A percentile compares a stretch with the other conserved stretches of the same genome.
phyloP scores from a whole-genome alignment of 2,797 vertebrate species.

The Enteromius unitaeniatus region DNA sequence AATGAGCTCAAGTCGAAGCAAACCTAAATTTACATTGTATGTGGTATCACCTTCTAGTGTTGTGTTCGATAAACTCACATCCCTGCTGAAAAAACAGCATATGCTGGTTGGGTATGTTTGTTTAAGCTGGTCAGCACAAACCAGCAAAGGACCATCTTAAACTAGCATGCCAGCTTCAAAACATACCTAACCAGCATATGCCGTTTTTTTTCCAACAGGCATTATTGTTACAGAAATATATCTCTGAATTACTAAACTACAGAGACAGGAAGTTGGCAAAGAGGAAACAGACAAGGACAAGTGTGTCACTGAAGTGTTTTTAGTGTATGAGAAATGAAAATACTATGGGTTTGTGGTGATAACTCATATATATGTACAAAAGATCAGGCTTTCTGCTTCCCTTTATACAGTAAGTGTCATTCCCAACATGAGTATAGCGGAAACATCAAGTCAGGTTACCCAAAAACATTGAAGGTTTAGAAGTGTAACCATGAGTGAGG shows the following conservation, averaged over 20 bases:
- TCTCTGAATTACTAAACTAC: neutral
- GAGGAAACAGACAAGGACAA: conserved; percentile 34
- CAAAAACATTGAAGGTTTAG: neutral
- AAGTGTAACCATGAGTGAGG: neutral
- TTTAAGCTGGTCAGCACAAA: too few species aligned
- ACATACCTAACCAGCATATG: too few species aligned
- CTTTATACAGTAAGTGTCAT: neutral
- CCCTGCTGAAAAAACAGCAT: too few species aligned
- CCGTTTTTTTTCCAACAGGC: too few species aligned
- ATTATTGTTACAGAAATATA: conserved; percentile 11
- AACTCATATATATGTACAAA: neutral
- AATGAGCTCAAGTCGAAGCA: neutral
- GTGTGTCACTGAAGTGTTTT: neutral
- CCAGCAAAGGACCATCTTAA: too few species aligned
- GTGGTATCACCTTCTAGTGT: neutral
- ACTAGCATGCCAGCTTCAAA: too few species aligned
- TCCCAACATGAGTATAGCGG: neutral
- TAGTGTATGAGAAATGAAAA: neutral
- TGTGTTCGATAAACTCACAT: neutral
- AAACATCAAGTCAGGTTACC: neutral
- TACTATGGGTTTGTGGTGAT: neutral
- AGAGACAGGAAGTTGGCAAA: conserved; percentile 18
- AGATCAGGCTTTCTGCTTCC: neutral
- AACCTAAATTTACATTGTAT: neutral
- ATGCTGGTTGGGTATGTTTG: too few species aligned